Percentiles rank a stretch among this genome's conserved stretches.
Evolutionary conservation across 2,113 vertebrate genomes (phyloP).

Genomic region (Otus sunia): DNA sequence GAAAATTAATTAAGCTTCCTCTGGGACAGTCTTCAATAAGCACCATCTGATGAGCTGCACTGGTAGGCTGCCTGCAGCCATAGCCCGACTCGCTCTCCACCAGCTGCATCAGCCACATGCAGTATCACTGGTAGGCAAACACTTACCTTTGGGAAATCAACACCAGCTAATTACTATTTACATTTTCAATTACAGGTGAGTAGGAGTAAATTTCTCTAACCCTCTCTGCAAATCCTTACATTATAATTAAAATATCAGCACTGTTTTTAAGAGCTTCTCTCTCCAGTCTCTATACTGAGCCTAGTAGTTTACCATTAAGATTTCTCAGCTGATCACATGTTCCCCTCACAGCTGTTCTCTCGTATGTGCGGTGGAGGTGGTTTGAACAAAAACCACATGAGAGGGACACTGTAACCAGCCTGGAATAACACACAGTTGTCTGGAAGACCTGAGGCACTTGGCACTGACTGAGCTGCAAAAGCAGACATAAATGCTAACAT

Average conservation of each 20-base stretch:
- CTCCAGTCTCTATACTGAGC: background rate
- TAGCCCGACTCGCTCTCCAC: background rate
- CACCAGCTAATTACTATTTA: background rate
- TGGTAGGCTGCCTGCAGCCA: background rate
- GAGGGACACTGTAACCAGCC: background rate
- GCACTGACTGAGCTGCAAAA: background rate
- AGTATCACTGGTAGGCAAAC: background rate
- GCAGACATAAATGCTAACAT: background rate
- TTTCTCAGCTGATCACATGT: background rate
- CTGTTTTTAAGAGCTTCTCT: background rate
- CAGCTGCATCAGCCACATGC: background rate
- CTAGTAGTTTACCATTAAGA: background rate
- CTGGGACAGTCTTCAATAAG: background rate
- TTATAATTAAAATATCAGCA: background rate
- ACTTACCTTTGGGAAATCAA: background rate
- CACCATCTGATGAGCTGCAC: background rate
- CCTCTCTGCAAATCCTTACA: background rate
- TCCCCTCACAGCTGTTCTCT: background rate
- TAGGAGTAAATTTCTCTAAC: background rate
- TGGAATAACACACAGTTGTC: background rate
- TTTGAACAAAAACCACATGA: conserved; percentile 11
- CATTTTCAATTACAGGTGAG: background rate
- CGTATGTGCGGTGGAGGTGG: background rate
- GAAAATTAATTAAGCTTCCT: background rate
- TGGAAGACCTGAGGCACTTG: background rate